phyloP scores from a whole-genome alignment of 2,113 vertebrate genomes.

The Lepus timidus region DNA sequence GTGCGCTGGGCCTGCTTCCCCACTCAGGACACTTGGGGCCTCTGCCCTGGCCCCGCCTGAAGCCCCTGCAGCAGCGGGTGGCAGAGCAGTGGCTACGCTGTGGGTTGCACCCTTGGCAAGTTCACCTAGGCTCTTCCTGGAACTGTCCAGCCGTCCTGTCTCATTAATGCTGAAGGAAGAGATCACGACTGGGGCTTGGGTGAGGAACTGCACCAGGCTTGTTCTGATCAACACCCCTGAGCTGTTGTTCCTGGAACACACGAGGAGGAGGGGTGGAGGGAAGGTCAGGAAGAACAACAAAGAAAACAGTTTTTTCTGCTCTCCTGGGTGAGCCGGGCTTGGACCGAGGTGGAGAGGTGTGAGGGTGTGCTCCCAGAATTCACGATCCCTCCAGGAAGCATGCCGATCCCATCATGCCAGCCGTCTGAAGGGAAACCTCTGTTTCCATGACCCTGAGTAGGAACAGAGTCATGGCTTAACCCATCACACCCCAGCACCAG shows the following conservation, averaged over 20 bases:
- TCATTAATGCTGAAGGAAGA: accelerated
- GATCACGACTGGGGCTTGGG: background rate
- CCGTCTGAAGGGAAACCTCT: background rate
- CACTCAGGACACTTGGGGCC: too few relatives aligned
- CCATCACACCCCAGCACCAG: too few relatives aligned
- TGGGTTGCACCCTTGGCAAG: accelerated
- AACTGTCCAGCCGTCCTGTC: accelerated
- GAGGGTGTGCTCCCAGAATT: background rate
- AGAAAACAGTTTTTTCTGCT: background rate
- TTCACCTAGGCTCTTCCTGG: background rate
- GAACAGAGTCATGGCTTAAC: background rate
- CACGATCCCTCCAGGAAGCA: background rate
- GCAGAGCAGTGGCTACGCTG: accelerated
- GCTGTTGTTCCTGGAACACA: background rate
- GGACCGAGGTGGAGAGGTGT: accelerated
- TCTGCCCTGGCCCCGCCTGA: accelerated
- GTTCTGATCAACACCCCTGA: background rate
- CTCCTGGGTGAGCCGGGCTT: background rate
- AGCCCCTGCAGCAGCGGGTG: too few relatives aligned
- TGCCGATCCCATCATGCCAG: background rate
- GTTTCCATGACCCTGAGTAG: too few relatives aligned
- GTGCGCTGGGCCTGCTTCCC: too few relatives aligned
- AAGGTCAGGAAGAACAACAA: background rate
- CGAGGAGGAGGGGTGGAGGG: too few relatives aligned
- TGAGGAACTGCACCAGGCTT: background rate